Evolutionary conservation across 2,888 invertebrate genomes (phyloP), one percentile per base, ranked within the genome.

Genomic region (Micropterix aruncella): DNA sequence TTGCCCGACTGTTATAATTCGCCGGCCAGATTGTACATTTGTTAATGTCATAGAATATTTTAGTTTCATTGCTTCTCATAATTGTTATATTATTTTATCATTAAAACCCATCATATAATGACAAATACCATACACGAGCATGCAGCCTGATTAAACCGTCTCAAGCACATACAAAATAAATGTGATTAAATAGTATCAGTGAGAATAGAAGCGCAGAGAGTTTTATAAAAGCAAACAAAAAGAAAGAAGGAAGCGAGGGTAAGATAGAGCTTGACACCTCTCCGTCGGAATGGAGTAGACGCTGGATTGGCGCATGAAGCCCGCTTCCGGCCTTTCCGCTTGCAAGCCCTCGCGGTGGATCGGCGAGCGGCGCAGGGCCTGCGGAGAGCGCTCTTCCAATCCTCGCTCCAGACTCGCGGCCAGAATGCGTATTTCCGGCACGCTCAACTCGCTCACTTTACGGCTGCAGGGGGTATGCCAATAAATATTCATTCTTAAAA

Each of bases 321-420:
- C 12, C 12, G 27, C 5, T 5, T 7, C 7, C 27, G 27, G 27
- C 27, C 7, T 5, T 7, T 12, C 7, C 7, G 5, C 27, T 5
- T 7, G 27, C 5, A 27, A 12, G 5, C 12, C 27, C 12, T 27
- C 27, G 7, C 5, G 12, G 46, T 43, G 44, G 46, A 46, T 44
- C 48, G 40, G 40, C 48, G 49, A 40, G 47, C 44, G 43, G 49
- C 46, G 53, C 37, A 44, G 49, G 42, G 52, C 60, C 56, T 56
- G 54, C 56, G 67, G 57, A 56, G 71, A 61, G 55, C 62, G 63
- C 53, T 55, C 53, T 66, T 85, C 83, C 68, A 84, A 74, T 57
- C 84, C 83, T 58, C 81, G 75, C 71, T 86, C 86, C 75, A 83
- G 71, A 65, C 85, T 85, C 56, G 86, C 83, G 61, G 84, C 83